Conservation (phyloP, 2,113 vertebrate species). For the Delphinus delphis region DNA sequence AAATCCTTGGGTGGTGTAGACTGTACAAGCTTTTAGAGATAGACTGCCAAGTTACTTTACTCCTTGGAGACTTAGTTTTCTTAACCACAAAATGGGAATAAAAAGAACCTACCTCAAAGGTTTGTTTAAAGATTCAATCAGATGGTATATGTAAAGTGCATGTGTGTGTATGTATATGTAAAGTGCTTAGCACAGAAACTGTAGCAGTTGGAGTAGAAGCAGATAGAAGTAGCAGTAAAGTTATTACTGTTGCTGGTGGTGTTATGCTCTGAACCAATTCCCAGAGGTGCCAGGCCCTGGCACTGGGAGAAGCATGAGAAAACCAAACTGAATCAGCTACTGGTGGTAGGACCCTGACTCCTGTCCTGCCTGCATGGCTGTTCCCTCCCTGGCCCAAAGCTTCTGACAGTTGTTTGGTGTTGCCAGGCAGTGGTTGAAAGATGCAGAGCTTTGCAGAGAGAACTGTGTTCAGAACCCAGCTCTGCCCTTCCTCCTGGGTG, state of each 20-base stretch:
- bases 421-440: background rate
- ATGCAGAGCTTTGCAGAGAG: background rate
- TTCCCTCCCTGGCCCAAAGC: background rate
- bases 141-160: background rate
- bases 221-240: background rate
- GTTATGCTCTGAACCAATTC: background rate
- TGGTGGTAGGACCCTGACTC: fast-evolving
- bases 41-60: background rate
- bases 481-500: background rate
- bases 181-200: background rate
- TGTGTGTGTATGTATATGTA: too few relatives aligned
- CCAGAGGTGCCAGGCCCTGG: background rate
- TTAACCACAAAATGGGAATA: background rate
- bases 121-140: background rate
- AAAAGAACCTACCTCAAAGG: background rate
- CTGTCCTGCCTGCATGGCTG: too few relatives aligned
- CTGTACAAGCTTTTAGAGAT: background rate
- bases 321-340: background rate
- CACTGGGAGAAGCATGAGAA: background rate
- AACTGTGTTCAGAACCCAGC: background rate
- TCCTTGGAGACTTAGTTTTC: background rate
- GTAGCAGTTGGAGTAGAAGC: background rate
- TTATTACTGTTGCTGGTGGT: background rate
- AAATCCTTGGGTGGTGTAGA: background rate
- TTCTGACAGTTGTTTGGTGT: background rate